Evolutionary conservation across 2,113 vertebrate genomes (phyloP).

Genomic region (Damaliscus lunatus): DNA sequence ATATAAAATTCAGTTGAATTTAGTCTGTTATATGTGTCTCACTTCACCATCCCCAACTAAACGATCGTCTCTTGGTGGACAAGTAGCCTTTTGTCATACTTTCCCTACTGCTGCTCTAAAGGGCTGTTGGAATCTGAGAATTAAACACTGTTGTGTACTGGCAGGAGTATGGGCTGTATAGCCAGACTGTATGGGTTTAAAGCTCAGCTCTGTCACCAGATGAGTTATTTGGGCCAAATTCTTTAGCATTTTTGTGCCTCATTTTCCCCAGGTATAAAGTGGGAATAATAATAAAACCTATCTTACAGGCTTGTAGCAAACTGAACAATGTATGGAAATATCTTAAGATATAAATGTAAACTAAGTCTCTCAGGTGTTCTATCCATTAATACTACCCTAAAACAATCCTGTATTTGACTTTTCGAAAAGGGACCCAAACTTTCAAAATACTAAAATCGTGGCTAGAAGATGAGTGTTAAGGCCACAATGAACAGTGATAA

Average conservation of each 20-base stretch:
- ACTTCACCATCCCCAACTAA: neutral
- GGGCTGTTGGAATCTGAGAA: neutral
- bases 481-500: neutral
- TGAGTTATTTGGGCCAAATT: neutral
- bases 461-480: neutral
- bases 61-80: neutral
- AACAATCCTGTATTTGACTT: neutral
- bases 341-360: neutral
- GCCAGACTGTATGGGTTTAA: neutral
- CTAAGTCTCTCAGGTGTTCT: neutral
- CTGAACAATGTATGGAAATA: neutral
- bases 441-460: neutral
- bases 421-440: neutral
- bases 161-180: neutral
- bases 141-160: neutral
- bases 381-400: neutral
- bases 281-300: neutral
- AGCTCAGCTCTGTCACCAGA: neutral
- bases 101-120: neutral
- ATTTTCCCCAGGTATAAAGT: neutral
- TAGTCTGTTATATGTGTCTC: neutral
- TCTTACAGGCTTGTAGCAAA: neutral
- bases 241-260: constrained; percentile 3
- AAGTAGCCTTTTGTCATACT: neutral
- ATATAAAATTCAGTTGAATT: constrained; percentile 10